Percentiles rank a stretch among this genome's conserved stretches.
Conservation (phyloP, 1,140 invertebrate genomes). For the Procambarus clarkii region DNA sequence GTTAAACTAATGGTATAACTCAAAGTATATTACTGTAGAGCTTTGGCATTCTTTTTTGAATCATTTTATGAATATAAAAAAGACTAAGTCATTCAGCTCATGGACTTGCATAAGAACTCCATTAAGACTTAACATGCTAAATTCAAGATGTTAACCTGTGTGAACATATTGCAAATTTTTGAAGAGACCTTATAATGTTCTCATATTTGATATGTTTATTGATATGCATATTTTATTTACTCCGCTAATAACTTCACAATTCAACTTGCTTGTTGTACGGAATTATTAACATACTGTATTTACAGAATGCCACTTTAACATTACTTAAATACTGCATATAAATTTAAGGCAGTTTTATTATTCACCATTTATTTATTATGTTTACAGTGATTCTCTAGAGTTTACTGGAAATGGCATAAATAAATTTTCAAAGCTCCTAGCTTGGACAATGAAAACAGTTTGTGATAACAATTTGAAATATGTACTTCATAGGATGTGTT, state of each 20-base stretch:
- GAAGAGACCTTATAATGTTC: neutral
- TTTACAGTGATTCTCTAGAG: neutral
- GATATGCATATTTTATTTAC: constrained; percentile 19
- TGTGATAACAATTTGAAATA: neutral
- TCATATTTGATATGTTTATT: constrained; percentile 30
- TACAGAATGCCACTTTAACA: neutral
- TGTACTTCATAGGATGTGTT: too few species aligned
- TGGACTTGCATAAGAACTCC: too few species aligned
- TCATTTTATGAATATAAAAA: too few species aligned
- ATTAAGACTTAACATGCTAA: too few species aligned
- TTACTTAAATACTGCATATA: neutral
- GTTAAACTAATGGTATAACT: too few species aligned
- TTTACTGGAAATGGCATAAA: neutral
- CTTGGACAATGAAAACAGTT: neutral
- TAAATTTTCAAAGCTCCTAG: neutral
- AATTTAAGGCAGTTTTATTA: neutral
- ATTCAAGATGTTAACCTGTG: neutral
- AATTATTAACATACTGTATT: neutral
- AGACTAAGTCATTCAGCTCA: too few species aligned
- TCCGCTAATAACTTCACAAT: neutral
- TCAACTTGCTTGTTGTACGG: neutral
- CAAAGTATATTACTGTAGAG: too few species aligned
- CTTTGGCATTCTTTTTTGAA: too few species aligned
- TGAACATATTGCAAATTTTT: neutral
- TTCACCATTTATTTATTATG: too few species aligned